Evolutionary conservation across 2,888 invertebrate species (phyloP).

Genomic region (Acrocera orbiculus): DNA sequence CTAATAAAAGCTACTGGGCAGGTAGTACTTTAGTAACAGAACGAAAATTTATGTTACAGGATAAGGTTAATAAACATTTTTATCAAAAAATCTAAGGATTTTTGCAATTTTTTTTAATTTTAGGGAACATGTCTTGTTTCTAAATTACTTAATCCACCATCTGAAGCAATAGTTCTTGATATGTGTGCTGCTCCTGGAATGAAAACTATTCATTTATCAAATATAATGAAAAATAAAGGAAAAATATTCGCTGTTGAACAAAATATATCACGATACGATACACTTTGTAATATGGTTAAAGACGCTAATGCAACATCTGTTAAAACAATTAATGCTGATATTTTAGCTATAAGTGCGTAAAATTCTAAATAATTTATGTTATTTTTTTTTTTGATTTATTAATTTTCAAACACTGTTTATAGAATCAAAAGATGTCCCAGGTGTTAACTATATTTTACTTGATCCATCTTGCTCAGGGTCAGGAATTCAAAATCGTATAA

Average conservation of each 20-base stretch:
- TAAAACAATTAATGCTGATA: conserved; percentile 49
- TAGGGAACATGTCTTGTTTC: conserved; percentile 87
- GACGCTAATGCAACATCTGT: conserved; percentile 50
- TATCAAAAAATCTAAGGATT: too few species aligned
- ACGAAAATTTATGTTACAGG: conserved; percentile 70
- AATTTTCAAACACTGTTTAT: conserved; percentile 11
- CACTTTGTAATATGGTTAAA: conserved; percentile 44
- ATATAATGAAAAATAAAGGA: conserved; percentile 60
- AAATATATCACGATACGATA: conserved; percentile 43
- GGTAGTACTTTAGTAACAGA: conserved; percentile 18
- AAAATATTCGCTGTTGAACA: conserved; percentile 70
- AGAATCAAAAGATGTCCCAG: conserved; percentile 35
- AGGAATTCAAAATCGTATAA: conserved; percentile 45
- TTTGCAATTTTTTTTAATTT: neutral
- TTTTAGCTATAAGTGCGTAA: conserved; percentile 41
- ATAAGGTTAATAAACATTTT: conserved; percentile 54
- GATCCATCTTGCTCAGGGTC: conserved; percentile 96
- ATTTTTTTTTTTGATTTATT: neutral
- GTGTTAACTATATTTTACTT: conserved; percentile 78
- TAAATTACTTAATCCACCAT: conserved; percentile 52
- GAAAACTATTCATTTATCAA: conserved; percentile 83
- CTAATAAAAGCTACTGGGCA: conserved; percentile 34
- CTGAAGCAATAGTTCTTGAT: conserved; percentile 64
- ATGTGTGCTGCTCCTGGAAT: conserved; percentile 98
- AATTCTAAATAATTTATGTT: neutral